Conservation (phyloP, 2,888 invertebrate species). For the Laspeyria flexula region DNA sequence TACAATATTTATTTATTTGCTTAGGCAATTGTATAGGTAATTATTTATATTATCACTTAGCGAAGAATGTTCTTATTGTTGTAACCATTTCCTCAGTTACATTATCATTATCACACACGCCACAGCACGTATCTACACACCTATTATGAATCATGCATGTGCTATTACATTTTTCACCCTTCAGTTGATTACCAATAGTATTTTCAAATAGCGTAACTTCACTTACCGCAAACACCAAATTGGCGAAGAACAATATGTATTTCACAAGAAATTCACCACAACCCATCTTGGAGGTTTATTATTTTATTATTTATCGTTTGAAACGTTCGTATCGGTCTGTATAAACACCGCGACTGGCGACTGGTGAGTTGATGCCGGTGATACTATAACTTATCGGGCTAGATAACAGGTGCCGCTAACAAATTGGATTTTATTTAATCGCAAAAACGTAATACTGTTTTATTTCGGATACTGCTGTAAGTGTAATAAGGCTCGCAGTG, state of each 20-base stretch:
- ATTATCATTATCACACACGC: neutral
- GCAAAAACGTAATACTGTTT: neutral
- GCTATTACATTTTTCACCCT: neutral
- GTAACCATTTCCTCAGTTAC: neutral
- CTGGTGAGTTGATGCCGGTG: neutral
- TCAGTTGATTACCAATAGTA: neutral
- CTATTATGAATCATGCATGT: neutral
- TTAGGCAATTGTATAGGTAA: too few species aligned
- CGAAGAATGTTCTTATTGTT: too few species aligned
- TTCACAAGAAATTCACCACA: constrained; percentile 84
- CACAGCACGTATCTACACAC: too few species aligned
- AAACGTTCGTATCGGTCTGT: neutral
- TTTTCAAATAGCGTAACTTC: neutral
- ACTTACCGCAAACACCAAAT: constrained; percentile 91
- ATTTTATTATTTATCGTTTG: neutral
- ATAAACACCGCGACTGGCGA: constrained; percentile 1
- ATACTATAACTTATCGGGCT: constrained; percentile 1
- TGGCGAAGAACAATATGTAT: constrained; percentile 91
- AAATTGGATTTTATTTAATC: constrained; percentile 4
- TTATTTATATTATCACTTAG: too few species aligned
- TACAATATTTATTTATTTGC: too few species aligned
- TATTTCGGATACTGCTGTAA: constrained; percentile 2
- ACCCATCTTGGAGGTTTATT: constrained; percentile 79
- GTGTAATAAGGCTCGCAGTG: neutral
- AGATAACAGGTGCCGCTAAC: neutral